Evolutionary conservation across 2,113 vertebrate species (phyloP), one percentile per base, ranked within the genome.

Genomic region (Phalacrocorax pelagicus): DNA sequence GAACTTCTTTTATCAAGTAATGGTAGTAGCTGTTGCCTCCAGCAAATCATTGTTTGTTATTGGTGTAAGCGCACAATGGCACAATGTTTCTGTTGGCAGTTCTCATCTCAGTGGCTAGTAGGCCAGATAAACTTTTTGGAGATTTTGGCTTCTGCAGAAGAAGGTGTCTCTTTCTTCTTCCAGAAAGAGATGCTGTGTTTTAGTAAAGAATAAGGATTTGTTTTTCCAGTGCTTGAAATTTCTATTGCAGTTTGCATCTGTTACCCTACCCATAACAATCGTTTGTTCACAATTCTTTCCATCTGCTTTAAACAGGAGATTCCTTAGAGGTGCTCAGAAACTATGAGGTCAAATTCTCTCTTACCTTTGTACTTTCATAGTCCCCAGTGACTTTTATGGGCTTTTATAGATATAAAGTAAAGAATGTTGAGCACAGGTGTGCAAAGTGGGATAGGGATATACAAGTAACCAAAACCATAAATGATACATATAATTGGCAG

Each of bases 11-110:
- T 85, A 71, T 92, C 57, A 58, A 93, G 65, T 83, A n/a, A 80
- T 84, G 47, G 87, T 66, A 94, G 84, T 86, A 92, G 73, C 46
- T 46, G 34, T 75, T 84, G 74, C 82, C 80, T 97, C 67, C 79
- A 94, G 90, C 58, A 95, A 82, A 27, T 87, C 72, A 82, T 27
- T 95, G 30, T 95, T 96, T 95, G 49, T 84, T 96, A 80, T 57
- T 94, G 29, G 47, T 90, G 27, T 92, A 96, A 97, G 72, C 12
- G 65, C 30, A 81, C 59, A 83, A 70, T 86, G 52, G 65, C 30
- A 81, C 59, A 83, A 70, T 86, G 51, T 94, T 97, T 95, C 87
- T 95, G 72, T 72, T 47, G 90, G 86, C 74, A 90, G 55, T 72
- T 80, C 63, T 46, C 32, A 80, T 46, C 44, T 38, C 38, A 78